Conservation (phyloP, 2,888 invertebrate genomes). For the Argyra leucocephala region DNA sequence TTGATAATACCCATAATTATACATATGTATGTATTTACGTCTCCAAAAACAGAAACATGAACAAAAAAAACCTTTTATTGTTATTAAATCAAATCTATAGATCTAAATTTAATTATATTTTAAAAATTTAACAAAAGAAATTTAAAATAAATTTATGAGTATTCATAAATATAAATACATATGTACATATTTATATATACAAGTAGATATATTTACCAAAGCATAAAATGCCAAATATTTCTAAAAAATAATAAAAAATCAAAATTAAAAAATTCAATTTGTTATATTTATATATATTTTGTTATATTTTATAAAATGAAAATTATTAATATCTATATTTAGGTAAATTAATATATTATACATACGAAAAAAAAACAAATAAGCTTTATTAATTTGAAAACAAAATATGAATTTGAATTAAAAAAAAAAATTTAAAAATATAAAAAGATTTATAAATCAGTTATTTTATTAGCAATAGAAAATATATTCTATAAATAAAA, state of each 20-base stretch:
- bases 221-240: slow-evolving; percentile 31
- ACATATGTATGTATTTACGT: too few relatives aligned
- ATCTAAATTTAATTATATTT: slow-evolving; percentile 17
- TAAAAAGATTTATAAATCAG: too few relatives aligned
- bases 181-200: slow-evolving; percentile 23
- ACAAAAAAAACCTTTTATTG: slow-evolving; percentile 25
- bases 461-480: too few relatives aligned
- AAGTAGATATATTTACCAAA: slow-evolving; percentile 28
- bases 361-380: not conserved
- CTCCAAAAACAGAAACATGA: too few relatives aligned
- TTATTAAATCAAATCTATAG: slow-evolving; percentile 22
- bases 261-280: not conserved
- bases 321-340: not conserved
- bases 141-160: slow-evolving; percentile 16
- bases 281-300: slow-evolving; percentile 4
- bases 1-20: too few relatives aligned
- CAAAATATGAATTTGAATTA: too few relatives aligned
- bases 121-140: slow-evolving; percentile 21
- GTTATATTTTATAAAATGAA: not conserved
- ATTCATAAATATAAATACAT: slow-evolving; percentile 38
- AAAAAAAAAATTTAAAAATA: too few relatives aligned
- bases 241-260: slow-evolving; percentile 26
- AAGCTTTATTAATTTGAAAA: not conserved
- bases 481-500: too few relatives aligned
- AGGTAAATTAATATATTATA: not conserved